These are phyloP conservation scores for Platycheirus albimanus DNA, from an alignment of 2,888 invertebrate species.

Conservation along the genomic window DNA sequence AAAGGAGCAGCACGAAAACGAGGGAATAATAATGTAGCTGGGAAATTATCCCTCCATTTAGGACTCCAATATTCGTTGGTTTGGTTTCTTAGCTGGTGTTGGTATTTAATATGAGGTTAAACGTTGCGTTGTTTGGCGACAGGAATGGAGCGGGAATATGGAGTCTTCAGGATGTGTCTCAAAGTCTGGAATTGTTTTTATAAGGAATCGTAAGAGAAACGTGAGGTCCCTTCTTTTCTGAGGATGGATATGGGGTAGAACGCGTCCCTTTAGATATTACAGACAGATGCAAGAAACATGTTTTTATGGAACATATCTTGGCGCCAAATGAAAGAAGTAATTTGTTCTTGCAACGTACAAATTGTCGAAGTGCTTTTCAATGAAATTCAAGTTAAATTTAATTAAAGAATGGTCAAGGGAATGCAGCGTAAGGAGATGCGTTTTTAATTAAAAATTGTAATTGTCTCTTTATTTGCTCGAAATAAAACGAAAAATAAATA, in stretches of 20 bases:
- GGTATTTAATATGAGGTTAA: slow-evolving; percentile 35
- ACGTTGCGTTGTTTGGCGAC: not conserved
- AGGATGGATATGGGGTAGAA: not conserved
- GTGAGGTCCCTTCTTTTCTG: slow-evolving; percentile 23
- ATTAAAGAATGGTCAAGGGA: slow-evolving; percentile 7
- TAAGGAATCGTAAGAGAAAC: slow-evolving; percentile 26
- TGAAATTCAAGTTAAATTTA: slow-evolving; percentile 40
- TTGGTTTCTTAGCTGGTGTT: slow-evolving; percentile 46
- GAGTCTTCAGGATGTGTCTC: not conserved
- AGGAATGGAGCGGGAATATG: not conserved
- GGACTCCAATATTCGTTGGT: slow-evolving; percentile 48
- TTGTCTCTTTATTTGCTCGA: too few species aligned
- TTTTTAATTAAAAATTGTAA: not conserved
- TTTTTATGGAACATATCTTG: slow-evolving; percentile 46
- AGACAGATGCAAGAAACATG: slow-evolving; percentile 60
- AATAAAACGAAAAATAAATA: too few species aligned
- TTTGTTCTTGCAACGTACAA: slow-evolving; percentile 47
- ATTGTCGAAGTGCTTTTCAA: slow-evolving; percentile 29
- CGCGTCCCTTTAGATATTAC: slow-evolving; percentile 31
- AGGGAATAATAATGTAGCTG: slow-evolving; percentile 55
- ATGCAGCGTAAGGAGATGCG: not conserved
- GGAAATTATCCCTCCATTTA: slow-evolving; percentile 59
- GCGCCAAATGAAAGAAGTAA: slow-evolving; percentile 54
- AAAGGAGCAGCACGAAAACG: slow-evolving; percentile 47
- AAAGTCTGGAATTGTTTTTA: slow-evolving; percentile 21